Base-by-base conservation (phyloP, 2,888 invertebrate genomes). In the Mycalesis mineus region DNA sequence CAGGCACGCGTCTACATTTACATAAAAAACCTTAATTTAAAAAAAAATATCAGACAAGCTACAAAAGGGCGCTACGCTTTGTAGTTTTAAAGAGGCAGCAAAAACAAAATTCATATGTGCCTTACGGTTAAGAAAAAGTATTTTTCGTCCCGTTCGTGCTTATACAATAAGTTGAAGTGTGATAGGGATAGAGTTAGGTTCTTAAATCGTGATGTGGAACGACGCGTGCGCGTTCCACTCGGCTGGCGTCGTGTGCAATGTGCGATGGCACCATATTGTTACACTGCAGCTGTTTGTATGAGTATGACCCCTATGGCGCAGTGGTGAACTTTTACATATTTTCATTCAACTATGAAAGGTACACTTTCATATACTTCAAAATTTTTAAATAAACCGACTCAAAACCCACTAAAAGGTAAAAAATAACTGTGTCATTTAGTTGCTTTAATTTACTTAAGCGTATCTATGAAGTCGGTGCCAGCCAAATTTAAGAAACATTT, bases 131-230 rank as follows among this genome's bases (percentile, higher is more conserved):
- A 48, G 47, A 33, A 54, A 49, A 55, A 48, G 54, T 11, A 33
- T 11, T 33, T 9, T 29, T 8, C 7, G 15, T 33, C 33, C 14
- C 47, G 7, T 3, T 47, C 33, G 11, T 11, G 8, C 44, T 29
- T 11, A 7, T 11, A 17, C 28, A 31, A 17, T 5, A 8, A 22
- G n/a, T 11, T 5, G 11, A 15, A 47, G 58, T 55, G 58, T 45
- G 61, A 65, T 37, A 29, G 60, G 49, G 63, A 64, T 41, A 58
- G 42, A 28, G 44, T 48, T 57, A 71, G 64, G 70, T 66, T 76
- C 74, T 78, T 75, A 72, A 68, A 68, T 71, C 76, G 75, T 64
- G 65, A 56, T 65, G 77, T 74, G 81, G 78, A 74, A 80, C 80
- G 62, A 63, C 79, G 77, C 77, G 77, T 80, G 80, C 78, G 80